Evolutionary conservation across 1,140 invertebrate species (phyloP), one percentile per base, ranked within the genome.

Genomic region (Zaprionus capensis): DNA sequence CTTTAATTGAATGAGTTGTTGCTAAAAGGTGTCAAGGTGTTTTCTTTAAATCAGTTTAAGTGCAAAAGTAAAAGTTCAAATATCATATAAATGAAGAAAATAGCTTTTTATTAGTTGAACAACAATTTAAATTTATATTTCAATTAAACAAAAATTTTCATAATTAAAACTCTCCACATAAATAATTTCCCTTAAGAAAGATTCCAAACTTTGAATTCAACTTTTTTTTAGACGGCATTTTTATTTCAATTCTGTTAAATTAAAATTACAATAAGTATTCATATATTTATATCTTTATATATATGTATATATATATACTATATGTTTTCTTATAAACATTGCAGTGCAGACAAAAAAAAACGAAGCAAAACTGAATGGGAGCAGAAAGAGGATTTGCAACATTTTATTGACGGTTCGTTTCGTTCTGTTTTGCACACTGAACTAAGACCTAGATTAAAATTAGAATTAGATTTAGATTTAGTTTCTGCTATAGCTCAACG

Each of bases 201-300:
- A 15, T 38, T 38, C 2, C 36, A 20, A 26, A 14, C 12, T 5
- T 12, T 9, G 36, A 28, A 11, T 71, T 70, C 64, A 76, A 69
- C 15, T 59, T 58, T 20, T 68, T 80, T 66, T 66, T 73, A 83
- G 83, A 87, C 84, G 84, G 83, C 80, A 83, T 88, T 87, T 86
- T 78, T 84, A 84, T 87, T 86, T 82, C 53, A 57, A 73, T 78
- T 73, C 20, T 66, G 49, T 71, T 71, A 71, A 88, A 87, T 56
- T 49, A 78, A 83, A 74, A 78, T 76, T 77, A 67, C 53, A 68
- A 26, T 78, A 26, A 65, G 17, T 36, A 26, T 66, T 31, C 49
- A 38, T 46, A 65, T 51, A 61, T 31, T 71, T 82, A 68, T 53
- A 62, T 69, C 7, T 46, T 38, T 58, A 46, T 59, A 38, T 61